These are phyloP conservation scores for Pao palembangensis DNA, from an alignment of 2,113 vertebrate species.

Conservation along the genomic window DNA sequence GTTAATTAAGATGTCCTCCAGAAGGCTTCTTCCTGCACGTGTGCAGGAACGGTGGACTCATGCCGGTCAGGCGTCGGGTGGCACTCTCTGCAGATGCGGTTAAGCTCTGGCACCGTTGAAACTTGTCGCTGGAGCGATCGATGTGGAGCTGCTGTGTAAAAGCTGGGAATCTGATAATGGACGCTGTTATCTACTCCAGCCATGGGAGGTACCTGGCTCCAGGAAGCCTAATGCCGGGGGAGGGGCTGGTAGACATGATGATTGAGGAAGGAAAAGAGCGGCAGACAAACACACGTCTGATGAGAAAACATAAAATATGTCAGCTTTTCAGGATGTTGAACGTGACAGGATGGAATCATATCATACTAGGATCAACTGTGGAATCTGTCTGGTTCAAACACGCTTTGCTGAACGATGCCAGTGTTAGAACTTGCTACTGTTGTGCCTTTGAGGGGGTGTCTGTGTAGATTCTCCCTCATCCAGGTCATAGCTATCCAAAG, in stretches of 20 bases:
- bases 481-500: too few species aligned
- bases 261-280: background rate
- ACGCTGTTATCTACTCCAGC: slow-evolving; percentile 55
- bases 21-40: background rate
- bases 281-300: background rate
- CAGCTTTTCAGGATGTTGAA: too few species aligned
- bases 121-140: slow-evolving; percentile 39
- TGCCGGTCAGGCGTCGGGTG: too few species aligned
- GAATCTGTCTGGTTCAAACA: too few species aligned
- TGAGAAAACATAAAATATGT: too few species aligned
- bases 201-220: slow-evolving; percentile 61
- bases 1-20: slow-evolving; percentile 14
- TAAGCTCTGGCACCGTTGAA: slow-evolving; percentile 31
- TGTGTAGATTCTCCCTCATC: too few species aligned
- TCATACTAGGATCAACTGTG: too few species aligned
- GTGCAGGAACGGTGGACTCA: too few species aligned
- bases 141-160: slow-evolving; percentile 45
- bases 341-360: too few species aligned
- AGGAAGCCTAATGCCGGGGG: slow-evolving; percentile 30
- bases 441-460: too few species aligned
- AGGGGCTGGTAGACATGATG: background rate
- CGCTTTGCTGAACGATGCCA: too few species aligned
- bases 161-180: slow-evolving; percentile 64
- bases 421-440: too few species aligned
- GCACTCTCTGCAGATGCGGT: background rate